phyloP scores from a whole-genome alignment of 2,797 vertebrate genomes.

The Sparus aurata region DNA sequence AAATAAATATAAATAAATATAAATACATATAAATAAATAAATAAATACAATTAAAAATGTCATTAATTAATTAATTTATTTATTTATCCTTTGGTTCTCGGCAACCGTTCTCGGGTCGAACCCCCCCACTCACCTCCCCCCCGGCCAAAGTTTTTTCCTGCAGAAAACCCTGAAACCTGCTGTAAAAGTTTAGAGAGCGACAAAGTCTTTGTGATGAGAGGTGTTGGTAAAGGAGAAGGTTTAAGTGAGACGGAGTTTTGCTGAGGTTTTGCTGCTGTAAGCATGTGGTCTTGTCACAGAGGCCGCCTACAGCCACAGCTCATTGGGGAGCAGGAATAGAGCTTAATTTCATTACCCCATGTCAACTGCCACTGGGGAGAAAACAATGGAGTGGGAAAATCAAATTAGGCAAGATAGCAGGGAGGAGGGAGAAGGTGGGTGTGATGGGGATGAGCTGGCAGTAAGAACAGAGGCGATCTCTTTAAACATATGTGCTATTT shows the following conservation, averaged over 20 bases:
- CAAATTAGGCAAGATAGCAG: constrained; percentile 70
- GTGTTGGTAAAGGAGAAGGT: neutral
- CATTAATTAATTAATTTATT: no score
- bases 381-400: constrained; percentile 78
- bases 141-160: no score
- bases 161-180: no score
- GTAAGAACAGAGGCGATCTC: constrained; percentile 20
- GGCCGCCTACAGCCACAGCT: constrained; percentile 51
- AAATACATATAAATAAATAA: no score
- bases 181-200: neutral
- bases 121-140: no score
- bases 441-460: constrained; percentile 39
- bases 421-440: constrained; percentile 38
- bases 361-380: constrained; percentile 76
- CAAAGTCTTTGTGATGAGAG: constrained; percentile 1
- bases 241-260: constrained; percentile 22
- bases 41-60: no score
- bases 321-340: constrained; percentile 40
- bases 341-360: constrained; percentile 80
- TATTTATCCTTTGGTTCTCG: no score
- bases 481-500: constrained; percentile 55
- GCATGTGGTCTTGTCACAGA: constrained; percentile 56
- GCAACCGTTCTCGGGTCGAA: no score
- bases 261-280: constrained; percentile 49
- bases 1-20: no score